phyloP scores from a whole-genome alignment of 2,797 vertebrate genomes.

The Mallotus villosus region DNA sequence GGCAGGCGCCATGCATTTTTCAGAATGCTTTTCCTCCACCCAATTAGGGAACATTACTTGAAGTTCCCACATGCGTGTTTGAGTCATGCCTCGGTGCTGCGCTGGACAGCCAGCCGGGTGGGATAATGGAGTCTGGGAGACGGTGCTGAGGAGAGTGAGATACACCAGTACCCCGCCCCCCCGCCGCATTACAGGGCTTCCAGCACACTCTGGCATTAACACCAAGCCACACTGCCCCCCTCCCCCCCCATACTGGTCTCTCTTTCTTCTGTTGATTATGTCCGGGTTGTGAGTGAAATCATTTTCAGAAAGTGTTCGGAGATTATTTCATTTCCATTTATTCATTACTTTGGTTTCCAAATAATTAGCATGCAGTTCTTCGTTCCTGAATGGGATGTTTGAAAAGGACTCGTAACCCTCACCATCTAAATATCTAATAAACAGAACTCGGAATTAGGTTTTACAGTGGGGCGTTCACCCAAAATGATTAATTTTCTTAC shows the following conservation, averaged over 20 bases:
- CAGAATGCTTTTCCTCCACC: constrained; percentile 29
- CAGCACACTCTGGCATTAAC: neutral
- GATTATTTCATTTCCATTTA: too few relatives aligned
- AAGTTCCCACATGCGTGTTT: constrained; percentile 36
- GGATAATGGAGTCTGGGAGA: constrained; percentile 21
- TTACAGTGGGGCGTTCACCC: neutral
- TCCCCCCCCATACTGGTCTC: too few relatives aligned
- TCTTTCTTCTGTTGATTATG: too few relatives aligned
- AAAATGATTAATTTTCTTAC: neutral
- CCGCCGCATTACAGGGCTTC: neutral
- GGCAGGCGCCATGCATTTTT: constrained; percentile 27
- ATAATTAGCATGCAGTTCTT: too few relatives aligned
- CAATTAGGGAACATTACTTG: constrained; percentile 47
- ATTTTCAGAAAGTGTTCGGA: too few relatives aligned
- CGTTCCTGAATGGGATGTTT: too few relatives aligned
- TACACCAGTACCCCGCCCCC: neutral
- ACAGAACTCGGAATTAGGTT: too few relatives aligned
- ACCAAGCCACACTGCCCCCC: neutral
- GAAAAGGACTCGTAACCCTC: too few relatives aligned
- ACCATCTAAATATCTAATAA: too few relatives aligned
- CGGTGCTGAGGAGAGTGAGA: neutral
- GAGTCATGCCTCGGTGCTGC: constrained; percentile 17
- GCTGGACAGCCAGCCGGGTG: constrained; percentile 3
- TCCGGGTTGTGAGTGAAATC: too few relatives aligned
- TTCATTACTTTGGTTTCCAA: too few relatives aligned